Conservation (phyloP, 2,888 invertebrate genomes). For the Sinohyriopsis cumingii region DNA sequence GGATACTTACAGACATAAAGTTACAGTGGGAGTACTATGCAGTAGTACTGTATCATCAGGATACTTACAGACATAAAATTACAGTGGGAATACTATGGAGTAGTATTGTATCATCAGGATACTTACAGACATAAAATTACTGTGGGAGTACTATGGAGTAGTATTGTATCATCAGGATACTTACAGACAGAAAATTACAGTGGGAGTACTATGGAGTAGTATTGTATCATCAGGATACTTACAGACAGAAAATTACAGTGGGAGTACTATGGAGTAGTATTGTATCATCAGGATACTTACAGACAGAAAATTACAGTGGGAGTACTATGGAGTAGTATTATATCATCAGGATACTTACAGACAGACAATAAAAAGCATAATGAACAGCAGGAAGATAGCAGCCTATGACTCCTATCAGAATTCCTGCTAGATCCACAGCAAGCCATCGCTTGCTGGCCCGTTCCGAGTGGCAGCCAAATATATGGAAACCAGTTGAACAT, state of each 20-base stretch:
- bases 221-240: slow-evolving; percentile 69
- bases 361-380: slow-evolving; percentile 96
- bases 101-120: neutral
- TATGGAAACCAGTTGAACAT: slow-evolving; percentile 92
- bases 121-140: slow-evolving; percentile 88
- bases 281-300: slow-evolving; percentile 75
- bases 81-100: too few relatives aligned
- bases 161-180: slow-evolving; percentile 55
- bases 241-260: slow-evolving; percentile 86
- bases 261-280: too few relatives aligned
- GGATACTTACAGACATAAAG: slow-evolving; percentile 86
- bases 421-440: slow-evolving; percentile 93
- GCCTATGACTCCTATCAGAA: slow-evolving; percentile 91
- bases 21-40: slow-evolving; percentile 64
- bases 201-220: too few relatives aligned
- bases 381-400: slow-evolving; percentile 97
- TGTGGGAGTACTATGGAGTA: too few relatives aligned
- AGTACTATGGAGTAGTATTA: too few relatives aligned
- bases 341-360: slow-evolving; percentile 77
- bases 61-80: slow-evolving; percentile 88
- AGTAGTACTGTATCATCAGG: neutral
- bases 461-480: slow-evolving; percentile 93
- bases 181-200: slow-evolving; percentile 87
- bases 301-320: slow-evolving; percentile 82
- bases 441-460: slow-evolving; percentile 88